Evolutionary conservation across 1,140 invertebrate genomes (phyloP), one percentile per base, ranked within the genome.

Genomic region (Prorops nasuta): DNA sequence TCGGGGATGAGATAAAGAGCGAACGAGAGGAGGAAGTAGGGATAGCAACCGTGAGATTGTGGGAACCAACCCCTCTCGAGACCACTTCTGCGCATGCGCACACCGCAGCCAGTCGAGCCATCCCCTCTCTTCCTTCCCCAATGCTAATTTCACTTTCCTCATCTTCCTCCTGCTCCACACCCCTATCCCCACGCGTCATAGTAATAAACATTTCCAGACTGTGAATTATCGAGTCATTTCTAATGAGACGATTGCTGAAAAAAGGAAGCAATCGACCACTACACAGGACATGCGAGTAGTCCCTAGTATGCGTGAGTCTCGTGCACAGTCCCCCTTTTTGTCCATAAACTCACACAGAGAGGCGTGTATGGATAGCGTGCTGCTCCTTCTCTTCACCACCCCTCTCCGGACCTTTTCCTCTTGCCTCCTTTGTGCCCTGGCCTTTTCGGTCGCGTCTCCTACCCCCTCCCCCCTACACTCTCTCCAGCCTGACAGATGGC

Each of bases 401-500:
- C 14, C 35, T n/a, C 35, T 14, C 35, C 14, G 35, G 14, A 7
- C 35, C 14, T 7, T 37, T 17, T n/a, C 14, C 9, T 18, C 43
- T 40, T 49, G 42, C 40, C 43, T 40, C 22, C 10, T 16, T 7
- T 37, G 34, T 42, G 22, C 28, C n/a, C n/a, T 44, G 42, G 24
- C 18, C 9, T 40, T 9, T 16, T 10, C 10, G 18, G 38, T 18
- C 12, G 10, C 34, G 32, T 47, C 24, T 18, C 21, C 14, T 40
- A n/a, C n/a, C n/a, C n/a, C n/a, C n/a, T n/a, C n/a, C n/a, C n/a
- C n/a, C n/a, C n/a, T n/a, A n/a, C n/a, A n/a, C n/a, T n/a, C n/a
- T n/a, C n/a, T n/a, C n/a, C n/a, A n/a, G 38, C 45, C 51, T 60
- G 49, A 43, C 58, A 60, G 58, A 60, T 60, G 58, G 58, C 46